Evolutionary conservation across 1,140 invertebrate species (phyloP).

Genomic region (Drosophila equinoxialis): DNA sequence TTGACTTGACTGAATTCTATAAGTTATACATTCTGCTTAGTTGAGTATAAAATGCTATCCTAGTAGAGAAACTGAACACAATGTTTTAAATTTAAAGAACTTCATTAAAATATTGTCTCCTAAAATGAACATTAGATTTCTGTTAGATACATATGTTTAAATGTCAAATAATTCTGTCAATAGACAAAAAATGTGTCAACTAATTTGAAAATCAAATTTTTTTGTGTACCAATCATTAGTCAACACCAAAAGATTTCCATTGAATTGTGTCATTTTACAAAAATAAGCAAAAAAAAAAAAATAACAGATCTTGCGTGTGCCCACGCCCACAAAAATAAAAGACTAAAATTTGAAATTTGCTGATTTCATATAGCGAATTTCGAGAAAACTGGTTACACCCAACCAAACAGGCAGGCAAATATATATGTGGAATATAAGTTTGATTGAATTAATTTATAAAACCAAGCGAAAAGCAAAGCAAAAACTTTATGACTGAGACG

Average conservation of each 20-base stretch:
- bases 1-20: no score
- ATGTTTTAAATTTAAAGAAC: background rate
- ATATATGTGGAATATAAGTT: conserved; percentile 25
- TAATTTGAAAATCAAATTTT: conserved; percentile 49
- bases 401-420: conserved; percentile 29
- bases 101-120: background rate
- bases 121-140: background rate
- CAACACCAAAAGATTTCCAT: conserved; percentile 52
- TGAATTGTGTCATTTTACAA: conserved; percentile 68
- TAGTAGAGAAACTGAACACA: no score
- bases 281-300: conserved; percentile 47
- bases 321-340: conserved; percentile 62
- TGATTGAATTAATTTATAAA: conserved; percentile 44
- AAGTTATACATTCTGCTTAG: background rate
- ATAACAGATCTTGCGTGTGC: conserved; percentile 49
- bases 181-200: conserved; percentile 12
- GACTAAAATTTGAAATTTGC: conserved; percentile 38
- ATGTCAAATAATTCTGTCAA: background rate
- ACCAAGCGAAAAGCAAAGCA: conserved; percentile 22
- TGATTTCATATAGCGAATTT: conserved; percentile 69
- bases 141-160: conserved; percentile 7
- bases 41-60: background rate
- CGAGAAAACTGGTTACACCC: conserved; percentile 68
- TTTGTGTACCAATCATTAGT: conserved; percentile 42
- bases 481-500: conserved; percentile 27